A percentile compares a stretch with the other conserved stretches of the same genome.
These are phyloP conservation scores for Entomyzon cyanotis DNA, from an alignment of 2,113 vertebrate species.

Conservation along the genomic window DNA sequence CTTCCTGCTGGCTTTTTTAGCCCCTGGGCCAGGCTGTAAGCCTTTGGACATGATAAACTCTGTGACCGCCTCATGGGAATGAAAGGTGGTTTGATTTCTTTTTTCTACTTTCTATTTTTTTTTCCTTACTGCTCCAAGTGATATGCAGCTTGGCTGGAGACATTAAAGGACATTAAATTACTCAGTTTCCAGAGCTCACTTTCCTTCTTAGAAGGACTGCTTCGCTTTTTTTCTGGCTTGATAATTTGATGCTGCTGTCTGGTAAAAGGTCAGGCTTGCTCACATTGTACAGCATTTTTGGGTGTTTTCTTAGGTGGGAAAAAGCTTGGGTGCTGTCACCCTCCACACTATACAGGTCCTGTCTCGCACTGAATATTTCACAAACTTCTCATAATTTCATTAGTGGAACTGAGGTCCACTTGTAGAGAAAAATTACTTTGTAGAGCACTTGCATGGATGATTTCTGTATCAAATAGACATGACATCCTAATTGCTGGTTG, in stretches of 20 bases:
- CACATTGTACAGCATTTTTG: background rate
- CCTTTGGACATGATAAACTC: constrained; percentile 38
- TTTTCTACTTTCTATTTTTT: background rate
- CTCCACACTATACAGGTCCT: background rate
- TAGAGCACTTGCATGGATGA: background rate
- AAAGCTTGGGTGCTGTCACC: background rate
- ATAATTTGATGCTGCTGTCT: constrained; percentile 10
- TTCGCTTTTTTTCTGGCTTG: background rate
- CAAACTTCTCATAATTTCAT: background rate
- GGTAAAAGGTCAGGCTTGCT: background rate
- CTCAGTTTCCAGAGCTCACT: constrained; percentile 6
- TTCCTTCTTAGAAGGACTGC: background rate
- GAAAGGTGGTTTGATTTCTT: constrained; percentile 30
- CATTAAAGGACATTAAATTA: constrained; percentile 16
- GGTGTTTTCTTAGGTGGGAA: background rate
- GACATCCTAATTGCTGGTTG: background rate
- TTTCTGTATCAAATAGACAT: background rate
- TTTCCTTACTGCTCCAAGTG: background rate
- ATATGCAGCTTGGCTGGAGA: background rate
- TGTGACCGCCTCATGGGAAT: constrained; percentile 19
- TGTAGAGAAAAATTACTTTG: background rate
- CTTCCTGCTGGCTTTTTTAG: background rate
- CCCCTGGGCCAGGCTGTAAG: background rate
- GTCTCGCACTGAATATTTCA: background rate
- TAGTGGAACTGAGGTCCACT: background rate